A percentile compares a stretch with the other conserved stretches of the same genome.
Conservation (phyloP, 2,888 invertebrate genomes). For the Microlaimidae sp. region DNA sequence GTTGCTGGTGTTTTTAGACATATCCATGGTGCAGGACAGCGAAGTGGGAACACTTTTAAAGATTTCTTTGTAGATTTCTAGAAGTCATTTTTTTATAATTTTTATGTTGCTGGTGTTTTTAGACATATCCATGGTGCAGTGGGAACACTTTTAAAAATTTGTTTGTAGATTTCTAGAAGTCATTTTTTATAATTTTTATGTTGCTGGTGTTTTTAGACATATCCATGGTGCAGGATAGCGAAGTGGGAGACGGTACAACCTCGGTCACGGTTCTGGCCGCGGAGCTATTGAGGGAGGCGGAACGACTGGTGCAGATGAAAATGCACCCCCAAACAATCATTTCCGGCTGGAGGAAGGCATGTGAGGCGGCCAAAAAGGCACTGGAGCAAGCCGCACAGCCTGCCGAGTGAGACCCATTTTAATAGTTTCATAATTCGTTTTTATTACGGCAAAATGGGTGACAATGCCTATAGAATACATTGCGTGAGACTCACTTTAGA, state of each 20-base stretch:
- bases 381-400: slow-evolving; percentile 60
- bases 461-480: background rate
- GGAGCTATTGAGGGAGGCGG: slow-evolving; percentile 77
- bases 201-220: too few species aligned
- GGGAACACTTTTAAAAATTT: too few species aligned
- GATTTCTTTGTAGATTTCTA: too few species aligned
- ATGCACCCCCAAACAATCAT: slow-evolving; percentile 96
- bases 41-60: too few species aligned
- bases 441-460: background rate
- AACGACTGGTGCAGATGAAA: slow-evolving; percentile 74
- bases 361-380: slow-evolving; percentile 63
- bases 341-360: slow-evolving; percentile 77
- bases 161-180: too few species aligned
- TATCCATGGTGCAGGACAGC: too few species aligned
- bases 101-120: too few species aligned
- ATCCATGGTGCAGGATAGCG: slow-evolving; percentile 93
- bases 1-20: too few species aligned
- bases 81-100: too few species aligned
- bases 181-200: background rate
- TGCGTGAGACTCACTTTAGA: background rate
- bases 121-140: too few species aligned
- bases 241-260: slow-evolving; percentile 99
- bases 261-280: slow-evolving; percentile 90
- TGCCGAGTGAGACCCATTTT: too few species aligned
- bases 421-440: slow-evolving; percentile 13